These are phyloP conservation scores for Leucophenga maculata DNA, from an alignment of 2,888 invertebrate genomes.

Conservation along the genomic window DNA sequence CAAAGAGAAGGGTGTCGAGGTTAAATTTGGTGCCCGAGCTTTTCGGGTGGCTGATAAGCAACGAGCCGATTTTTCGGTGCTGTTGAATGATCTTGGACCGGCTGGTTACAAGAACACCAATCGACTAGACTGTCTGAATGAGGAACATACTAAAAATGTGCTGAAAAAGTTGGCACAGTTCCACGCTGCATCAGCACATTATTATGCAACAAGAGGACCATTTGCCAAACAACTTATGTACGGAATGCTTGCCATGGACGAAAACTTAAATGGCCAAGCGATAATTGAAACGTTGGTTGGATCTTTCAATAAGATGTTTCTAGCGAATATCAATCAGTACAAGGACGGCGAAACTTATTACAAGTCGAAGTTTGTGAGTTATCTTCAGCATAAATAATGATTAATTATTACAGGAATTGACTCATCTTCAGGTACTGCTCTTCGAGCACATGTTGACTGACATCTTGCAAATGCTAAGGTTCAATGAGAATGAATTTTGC, in stretches of 20 bases:
- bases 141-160: slow-evolving; percentile 59
- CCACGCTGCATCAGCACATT: slow-evolving; percentile 65
- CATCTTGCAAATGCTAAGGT: no score
- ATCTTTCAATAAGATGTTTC: slow-evolving; percentile 32
- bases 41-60: slow-evolving; percentile 48
- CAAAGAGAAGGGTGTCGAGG: slow-evolving; percentile 43
- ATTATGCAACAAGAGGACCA: slow-evolving; percentile 47
- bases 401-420: no score
- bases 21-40: slow-evolving; percentile 48
- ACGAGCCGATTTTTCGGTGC: slow-evolving; percentile 44
- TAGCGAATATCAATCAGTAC: slow-evolving; percentile 42
- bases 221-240: slow-evolving; percentile 38
- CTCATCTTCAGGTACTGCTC: no score
- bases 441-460: no score
- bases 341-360: slow-evolving; percentile 46
- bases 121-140: slow-evolving; percentile 60
- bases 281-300: slow-evolving; percentile 34
- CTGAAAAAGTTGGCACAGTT: slow-evolving; percentile 63
- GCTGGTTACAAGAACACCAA: slow-evolving; percentile 61
- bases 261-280: slow-evolving; percentile 8
- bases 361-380: slow-evolving; percentile 51
- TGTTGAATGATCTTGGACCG: slow-evolving; percentile 62
- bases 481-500: slow-evolving; percentile 45
- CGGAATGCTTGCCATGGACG: slow-evolving; percentile 36
- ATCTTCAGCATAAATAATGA: no score